phyloP scores from a whole-genome alignment of 1,140 invertebrate genomes.

The Oncopeltus fasciatus region DNA sequence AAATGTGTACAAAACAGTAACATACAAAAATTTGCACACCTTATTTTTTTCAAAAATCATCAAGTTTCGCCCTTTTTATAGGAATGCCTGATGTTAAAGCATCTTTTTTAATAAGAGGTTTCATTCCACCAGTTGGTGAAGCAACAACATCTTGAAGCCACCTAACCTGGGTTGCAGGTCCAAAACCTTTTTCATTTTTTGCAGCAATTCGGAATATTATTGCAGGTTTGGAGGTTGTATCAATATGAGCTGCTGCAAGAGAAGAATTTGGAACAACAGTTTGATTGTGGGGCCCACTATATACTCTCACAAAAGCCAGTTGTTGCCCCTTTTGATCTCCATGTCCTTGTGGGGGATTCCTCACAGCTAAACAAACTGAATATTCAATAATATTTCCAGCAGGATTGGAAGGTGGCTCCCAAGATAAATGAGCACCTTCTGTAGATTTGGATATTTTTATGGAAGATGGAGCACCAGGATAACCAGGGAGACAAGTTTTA shows the following conservation, averaged over 20 bases:
- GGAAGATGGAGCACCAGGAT: conserved; percentile 90
- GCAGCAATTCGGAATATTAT: conserved; percentile 99
- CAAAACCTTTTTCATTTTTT: conserved; percentile 96
- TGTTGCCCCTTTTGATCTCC: conserved; percentile 20
- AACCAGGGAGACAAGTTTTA: conserved; percentile 41
- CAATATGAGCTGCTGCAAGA: conserved; percentile 81
- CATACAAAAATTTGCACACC: neutral
- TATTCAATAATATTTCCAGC: conserved; percentile 93
- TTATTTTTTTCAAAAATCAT: conserved; percentile 5
- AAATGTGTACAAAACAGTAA: neutral
- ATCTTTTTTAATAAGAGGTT: conserved; percentile 16
- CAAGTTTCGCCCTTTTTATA: conserved; percentile 13
- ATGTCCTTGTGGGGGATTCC: neutral
- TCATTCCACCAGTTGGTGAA: conserved; percentile 15
- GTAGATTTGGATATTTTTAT: conserved; percentile 95
- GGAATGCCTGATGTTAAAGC: conserved; percentile 1
- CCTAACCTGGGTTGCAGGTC: conserved; percentile 91
- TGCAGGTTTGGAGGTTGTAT: conserved; percentile 90
- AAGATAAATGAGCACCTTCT: conserved; percentile 90
- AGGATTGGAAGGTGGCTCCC: conserved; percentile 89
- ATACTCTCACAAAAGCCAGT: conserved; percentile 86
- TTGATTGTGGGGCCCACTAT: conserved; percentile 81
- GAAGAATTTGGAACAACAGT: conserved; percentile 80
- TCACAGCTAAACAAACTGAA: conserved; percentile 92
- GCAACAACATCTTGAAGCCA: conserved; percentile 26